Conservation (phyloP, 1,140 invertebrate species). For the Globodera rostochiensis region DNA sequence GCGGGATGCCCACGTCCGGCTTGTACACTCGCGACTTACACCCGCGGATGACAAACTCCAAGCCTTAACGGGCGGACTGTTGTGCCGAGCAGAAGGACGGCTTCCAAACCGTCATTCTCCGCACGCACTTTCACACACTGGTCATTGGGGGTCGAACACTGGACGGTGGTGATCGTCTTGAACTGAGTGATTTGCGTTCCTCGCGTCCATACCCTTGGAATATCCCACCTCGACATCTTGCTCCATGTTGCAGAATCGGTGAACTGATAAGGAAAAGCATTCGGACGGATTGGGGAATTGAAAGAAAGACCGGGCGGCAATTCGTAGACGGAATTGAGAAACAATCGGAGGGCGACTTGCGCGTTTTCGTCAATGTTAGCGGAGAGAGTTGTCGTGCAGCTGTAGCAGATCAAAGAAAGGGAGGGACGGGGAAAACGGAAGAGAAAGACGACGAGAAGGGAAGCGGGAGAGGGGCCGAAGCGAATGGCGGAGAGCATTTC, state of each 20-base stretch:
- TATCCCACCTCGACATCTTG: conserved; percentile 19
- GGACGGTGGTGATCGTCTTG: conserved; percentile 26
- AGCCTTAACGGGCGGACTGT: not conserved
- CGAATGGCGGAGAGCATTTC: not conserved
- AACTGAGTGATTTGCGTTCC: not conserved
- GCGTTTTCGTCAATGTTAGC: conserved; percentile 27
- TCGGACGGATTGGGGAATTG: not conserved
- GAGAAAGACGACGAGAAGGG: not conserved
- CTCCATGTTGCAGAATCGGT: conserved; percentile 30
- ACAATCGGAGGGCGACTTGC: conserved; percentile 19
- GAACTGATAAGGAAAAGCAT: not conserved
- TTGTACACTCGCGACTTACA: conserved; percentile 26
- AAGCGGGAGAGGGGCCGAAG: not conserved
- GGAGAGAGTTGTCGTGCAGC: conserved; percentile 17
- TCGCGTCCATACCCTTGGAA: not conserved
- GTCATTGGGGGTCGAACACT: conserved; percentile 28
- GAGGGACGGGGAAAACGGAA: conserved; percentile 82
- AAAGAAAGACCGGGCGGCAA: conserved; percentile 18
- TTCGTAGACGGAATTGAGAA: conserved; percentile 30
- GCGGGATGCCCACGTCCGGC: conserved; percentile 25
- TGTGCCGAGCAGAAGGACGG: not conserved
- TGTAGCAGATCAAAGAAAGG: conserved; percentile 19
- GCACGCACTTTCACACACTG: conserved; percentile 28
- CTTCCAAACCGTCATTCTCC: conserved; percentile 15
- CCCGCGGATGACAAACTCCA: conserved; percentile 26